These are phyloP conservation scores for Turdus rufiventris DNA, from an alignment of 2,113 vertebrate species.

Conservation along the genomic window DNA sequence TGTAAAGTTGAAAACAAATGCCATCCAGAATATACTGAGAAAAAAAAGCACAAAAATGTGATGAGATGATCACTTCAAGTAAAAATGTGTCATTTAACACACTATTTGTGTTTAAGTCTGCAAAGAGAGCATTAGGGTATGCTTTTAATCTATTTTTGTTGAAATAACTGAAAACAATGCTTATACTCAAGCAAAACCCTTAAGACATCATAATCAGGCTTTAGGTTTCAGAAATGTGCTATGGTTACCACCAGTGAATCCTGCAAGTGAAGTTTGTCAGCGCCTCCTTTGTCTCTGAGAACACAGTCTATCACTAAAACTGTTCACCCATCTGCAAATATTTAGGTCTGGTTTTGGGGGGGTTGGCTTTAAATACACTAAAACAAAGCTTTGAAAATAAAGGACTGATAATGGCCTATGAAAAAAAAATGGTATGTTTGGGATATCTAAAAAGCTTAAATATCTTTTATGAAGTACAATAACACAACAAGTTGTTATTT, in stretches of 20 bases:
- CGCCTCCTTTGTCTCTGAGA: background rate
- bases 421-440: background rate
- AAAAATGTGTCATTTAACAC: background rate
- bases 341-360: rapidly evolving
- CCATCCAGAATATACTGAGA: background rate
- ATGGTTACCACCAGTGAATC: background rate
- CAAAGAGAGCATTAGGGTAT: background rate
- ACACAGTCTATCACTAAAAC: background rate
- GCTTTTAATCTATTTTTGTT: background rate
- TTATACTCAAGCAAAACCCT: background rate
- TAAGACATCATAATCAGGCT: background rate
- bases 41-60: background rate
- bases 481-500: background rate
- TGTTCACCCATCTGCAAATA: background rate
- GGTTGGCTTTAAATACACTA: background rate
- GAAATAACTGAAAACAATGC: background rate
- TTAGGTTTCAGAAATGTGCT: background rate
- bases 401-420: background rate
- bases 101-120: background rate
- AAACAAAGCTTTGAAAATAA: background rate
- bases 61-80: background rate
- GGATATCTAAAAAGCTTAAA: background rate
- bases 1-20: background rate
- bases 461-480: background rate
- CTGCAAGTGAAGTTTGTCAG: background rate